Conservation (phyloP, 2,113 vertebrate species). For the Sinocyclocheilus rhinocerous region DNA sequence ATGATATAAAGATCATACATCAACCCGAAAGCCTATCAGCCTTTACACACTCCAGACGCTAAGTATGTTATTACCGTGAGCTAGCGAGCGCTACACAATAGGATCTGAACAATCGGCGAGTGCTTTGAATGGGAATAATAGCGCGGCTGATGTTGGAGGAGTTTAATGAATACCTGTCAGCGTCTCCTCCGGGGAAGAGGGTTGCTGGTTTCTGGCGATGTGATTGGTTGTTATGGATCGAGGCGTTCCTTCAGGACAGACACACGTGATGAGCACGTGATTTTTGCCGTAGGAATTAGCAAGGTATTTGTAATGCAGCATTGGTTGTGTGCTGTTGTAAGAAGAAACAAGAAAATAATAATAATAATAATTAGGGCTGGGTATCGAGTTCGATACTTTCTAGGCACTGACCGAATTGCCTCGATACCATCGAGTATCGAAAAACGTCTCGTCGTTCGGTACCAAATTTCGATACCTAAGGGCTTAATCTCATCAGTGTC, state of each 20-base stretch:
- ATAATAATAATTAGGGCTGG: no score
- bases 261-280: not conserved
- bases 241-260: not conserved
- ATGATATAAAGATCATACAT: not conserved
- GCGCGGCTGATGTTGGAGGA: slow-evolving; percentile 25
- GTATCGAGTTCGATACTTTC: no score
- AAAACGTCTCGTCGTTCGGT: no score
- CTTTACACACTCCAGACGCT: not conserved
- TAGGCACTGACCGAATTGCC: no score
- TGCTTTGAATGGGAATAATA: slow-evolving; percentile 33
- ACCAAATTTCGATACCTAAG: no score
- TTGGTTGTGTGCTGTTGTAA: no score
- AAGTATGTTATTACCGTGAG: not conserved
- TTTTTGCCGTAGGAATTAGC: no score
- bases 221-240: slow-evolving; percentile 31
- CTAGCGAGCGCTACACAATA: slow-evolving; percentile 5
- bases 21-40: not conserved
- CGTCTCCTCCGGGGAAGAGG: slow-evolving; percentile 22
- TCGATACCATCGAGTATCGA: no score
- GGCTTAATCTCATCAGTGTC: no score
- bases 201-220: not conserved
- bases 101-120: slow-evolving; percentile 26
- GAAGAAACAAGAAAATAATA: no score
- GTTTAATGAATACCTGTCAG: slow-evolving; percentile 53
- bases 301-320: no score